A percentile compares a stretch with the other conserved stretches of the same genome.
Evolutionary conservation across 2,888 invertebrate genomes (phyloP).

Genomic region (Eretmocerus hayati): DNA sequence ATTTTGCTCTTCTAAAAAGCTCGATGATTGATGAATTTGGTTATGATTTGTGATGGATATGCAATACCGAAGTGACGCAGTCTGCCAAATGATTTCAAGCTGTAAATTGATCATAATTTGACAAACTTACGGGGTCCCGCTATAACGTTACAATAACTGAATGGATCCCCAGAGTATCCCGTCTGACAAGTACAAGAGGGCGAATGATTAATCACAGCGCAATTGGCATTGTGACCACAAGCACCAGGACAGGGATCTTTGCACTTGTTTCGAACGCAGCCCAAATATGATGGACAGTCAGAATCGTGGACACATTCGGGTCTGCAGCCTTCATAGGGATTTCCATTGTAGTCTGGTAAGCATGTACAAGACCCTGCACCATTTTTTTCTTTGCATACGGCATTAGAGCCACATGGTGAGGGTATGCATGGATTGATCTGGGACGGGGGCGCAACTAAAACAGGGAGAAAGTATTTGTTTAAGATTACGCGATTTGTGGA

Average conservation of each 20-base stretch:
- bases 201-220: conserved; percentile 67
- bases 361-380: conserved; percentile 52
- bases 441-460: conserved; percentile 24
- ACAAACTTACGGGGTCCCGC: conserved; percentile 40
- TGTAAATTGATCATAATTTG: no score
- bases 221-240: conserved; percentile 69
- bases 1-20: no score
- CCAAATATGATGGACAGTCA: conserved; percentile 60
- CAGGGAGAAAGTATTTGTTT: no score
- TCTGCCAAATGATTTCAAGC: no score
- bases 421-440: conserved; percentile 59
- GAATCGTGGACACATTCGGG: conserved; percentile 61
- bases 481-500: no score
- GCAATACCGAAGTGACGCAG: no score
- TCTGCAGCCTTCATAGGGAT: conserved; percentile 61
- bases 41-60: no score
- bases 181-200: conserved; percentile 65
- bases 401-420: conserved; percentile 77
- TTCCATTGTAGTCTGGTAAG: conserved; percentile 53
- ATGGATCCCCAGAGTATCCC: conserved; percentile 69
- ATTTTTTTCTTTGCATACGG: conserved; percentile 62
- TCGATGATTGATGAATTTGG: no score
- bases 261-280: conserved; percentile 64
- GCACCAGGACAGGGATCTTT: conserved; percentile 68
- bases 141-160: conserved; percentile 54